phyloP scores from a whole-genome alignment of 1,140 invertebrate genomes.

The Drosophila lacertosa region DNA sequence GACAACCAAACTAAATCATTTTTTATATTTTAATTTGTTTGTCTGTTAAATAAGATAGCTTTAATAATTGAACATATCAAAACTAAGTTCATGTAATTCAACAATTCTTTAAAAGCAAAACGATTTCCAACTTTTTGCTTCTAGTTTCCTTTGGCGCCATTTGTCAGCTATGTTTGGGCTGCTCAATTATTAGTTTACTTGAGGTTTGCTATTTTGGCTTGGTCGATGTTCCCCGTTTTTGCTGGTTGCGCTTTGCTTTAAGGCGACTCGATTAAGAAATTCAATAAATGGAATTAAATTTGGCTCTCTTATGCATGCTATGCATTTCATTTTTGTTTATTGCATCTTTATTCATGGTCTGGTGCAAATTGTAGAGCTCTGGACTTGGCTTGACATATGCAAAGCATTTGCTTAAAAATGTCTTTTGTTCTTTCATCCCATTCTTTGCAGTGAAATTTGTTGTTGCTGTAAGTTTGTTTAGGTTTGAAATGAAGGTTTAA shows the following conservation, averaged over 20 bases:
- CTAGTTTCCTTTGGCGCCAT: slow-evolving; percentile 89
- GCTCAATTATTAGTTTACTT: slow-evolving; percentile 88
- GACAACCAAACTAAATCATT: no score
- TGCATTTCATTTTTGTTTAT: slow-evolving; percentile 34
- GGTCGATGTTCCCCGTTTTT: slow-evolving; percentile 71
- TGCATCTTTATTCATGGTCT: slow-evolving; percentile 40
- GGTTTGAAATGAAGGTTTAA: neutral
- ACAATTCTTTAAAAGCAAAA: no score
- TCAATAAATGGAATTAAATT: slow-evolving; percentile 28
- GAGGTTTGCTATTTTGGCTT: slow-evolving; percentile 89
- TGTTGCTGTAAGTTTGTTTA: neutral
- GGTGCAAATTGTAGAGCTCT: slow-evolving; percentile 31
- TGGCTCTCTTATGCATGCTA: slow-evolving; percentile 15
- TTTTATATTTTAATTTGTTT: no score
- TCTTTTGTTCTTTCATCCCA: slow-evolving; percentile 28
- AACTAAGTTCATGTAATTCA: no score
- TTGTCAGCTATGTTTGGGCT: slow-evolving; percentile 89
- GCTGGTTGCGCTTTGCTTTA: slow-evolving; percentile 14
- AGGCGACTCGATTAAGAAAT: slow-evolving; percentile 2
- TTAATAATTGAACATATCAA: no score
- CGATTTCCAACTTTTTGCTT: slow-evolving; percentile 30
- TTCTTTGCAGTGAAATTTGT: slow-evolving; percentile 11
- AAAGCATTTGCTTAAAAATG: slow-evolving; percentile 27
- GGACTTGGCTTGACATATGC: slow-evolving; percentile 46
- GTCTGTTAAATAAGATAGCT: no score